Evolutionary conservation across 1,140 invertebrate genomes (phyloP), one percentile per base, ranked within the genome.

Genomic region (Drosophila trapezifrons): DNA sequence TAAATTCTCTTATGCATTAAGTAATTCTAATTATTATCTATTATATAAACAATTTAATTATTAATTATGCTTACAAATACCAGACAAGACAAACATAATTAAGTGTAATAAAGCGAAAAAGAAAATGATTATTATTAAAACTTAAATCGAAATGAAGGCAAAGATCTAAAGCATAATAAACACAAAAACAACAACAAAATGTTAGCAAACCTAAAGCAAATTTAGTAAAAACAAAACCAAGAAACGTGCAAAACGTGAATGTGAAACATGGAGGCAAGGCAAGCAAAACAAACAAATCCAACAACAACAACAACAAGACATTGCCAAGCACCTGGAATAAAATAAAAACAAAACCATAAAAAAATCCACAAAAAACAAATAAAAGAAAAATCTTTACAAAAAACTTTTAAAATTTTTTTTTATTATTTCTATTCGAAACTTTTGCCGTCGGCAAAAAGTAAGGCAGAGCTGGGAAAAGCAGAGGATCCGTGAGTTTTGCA

Each of bases 1-100:
- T 87, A 84, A 76, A 89, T 84, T 89, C 84, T 89, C 84, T 89
- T 89, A 89, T 70, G 63, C 73, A 87, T 89, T 89, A 89, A 89
- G 84, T 84, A 89, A 84, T 80, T 89, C 71, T 89, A 89, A 80
- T 89, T 84, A 89, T 89, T 89, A 89, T 89, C 84, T 89, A 89
- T 89, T 89, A 89, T 89, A 89, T 89, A 89, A 87, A 76, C 65
- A 89, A 89, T 89, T 89, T 89, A 89, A 89, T 84, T 89, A 89
- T 89, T 83, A 89, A 89, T 89, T 89, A 84, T 87, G 83, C 83
- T 87, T 86, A 89, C 65, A 67, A 77, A 57, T 76, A 78, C 77
- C 18, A 66, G 47, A 57, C 66, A 71, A 80, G 46, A 71, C 58
- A 73, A 65, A 60, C 66, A 76, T 65, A 74, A 82, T 78, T 89